Evolutionary conservation across 2,113 vertebrate genomes (phyloP).

Genomic region (Coreoperca whiteheadi): DNA sequence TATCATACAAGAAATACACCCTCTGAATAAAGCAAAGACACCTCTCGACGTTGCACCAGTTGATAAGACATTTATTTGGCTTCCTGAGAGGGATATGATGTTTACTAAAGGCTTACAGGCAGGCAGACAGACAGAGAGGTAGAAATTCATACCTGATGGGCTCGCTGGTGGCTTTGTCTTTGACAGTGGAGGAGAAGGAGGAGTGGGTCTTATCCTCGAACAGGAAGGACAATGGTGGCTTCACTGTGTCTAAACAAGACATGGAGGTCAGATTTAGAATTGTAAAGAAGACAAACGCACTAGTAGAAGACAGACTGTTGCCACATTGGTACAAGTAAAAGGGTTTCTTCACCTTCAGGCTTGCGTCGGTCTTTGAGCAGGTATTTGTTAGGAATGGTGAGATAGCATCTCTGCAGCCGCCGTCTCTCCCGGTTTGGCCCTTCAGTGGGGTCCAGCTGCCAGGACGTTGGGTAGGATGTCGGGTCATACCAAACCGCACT

Average conservation of each 20-base stretch:
- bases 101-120: background rate
- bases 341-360: slow-evolving; percentile 86
- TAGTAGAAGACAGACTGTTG: background rate
- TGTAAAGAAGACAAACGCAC: background rate
- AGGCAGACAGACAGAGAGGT: background rate
- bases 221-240: slow-evolving; percentile 91
- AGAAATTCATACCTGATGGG: slow-evolving; percentile 89
- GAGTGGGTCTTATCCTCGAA: slow-evolving; percentile 98
- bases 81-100: slow-evolving; percentile 8
- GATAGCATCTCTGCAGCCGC: slow-evolving; percentile 95
- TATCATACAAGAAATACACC: slow-evolving; percentile 13
- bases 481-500: slow-evolving; percentile 97
- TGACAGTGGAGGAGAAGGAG: slow-evolving; percentile 97
- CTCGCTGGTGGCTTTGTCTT: slow-evolving; percentile 99
- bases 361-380: slow-evolving; percentile 94
- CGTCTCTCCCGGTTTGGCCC: slow-evolving; percentile 96
- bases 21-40: slow-evolving; percentile 27
- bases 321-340: background rate
- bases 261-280: slow-evolving; percentile 5
- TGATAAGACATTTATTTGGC: slow-evolving; percentile 28
- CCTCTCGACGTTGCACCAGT: background rate
- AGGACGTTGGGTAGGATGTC: slow-evolving; percentile 93
- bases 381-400: slow-evolving; percentile 99
- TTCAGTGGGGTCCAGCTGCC: slow-evolving; percentile 97
- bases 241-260: slow-evolving; percentile 84